Evolutionary conservation across 2,888 invertebrate species (phyloP).

Genomic region (Rapana venosa): DNA sequence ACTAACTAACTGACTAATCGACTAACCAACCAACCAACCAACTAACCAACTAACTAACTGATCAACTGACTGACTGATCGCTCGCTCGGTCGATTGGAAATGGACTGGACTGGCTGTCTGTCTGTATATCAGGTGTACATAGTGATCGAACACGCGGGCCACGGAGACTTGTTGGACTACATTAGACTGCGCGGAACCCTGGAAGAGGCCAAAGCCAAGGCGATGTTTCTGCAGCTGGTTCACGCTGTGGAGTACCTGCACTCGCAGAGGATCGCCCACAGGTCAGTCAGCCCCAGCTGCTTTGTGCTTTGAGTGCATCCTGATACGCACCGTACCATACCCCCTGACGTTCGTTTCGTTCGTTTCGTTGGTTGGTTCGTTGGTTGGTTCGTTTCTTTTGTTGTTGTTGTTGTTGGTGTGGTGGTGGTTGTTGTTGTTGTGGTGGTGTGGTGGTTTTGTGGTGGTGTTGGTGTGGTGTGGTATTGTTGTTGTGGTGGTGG

Average conservation of each 20-base stretch:
- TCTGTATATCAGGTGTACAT: constrained; percentile 73
- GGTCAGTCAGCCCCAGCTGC: constrained; percentile 55
- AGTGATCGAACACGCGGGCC: constrained; percentile 85
- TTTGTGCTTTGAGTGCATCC: not conserved
- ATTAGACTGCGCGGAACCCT: constrained; percentile 82
- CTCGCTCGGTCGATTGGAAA: too few species aligned
- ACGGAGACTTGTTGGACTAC: constrained; percentile 88
- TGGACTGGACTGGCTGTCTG: too few species aligned
- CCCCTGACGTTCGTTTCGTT: not conserved
- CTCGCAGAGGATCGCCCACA: constrained; percentile 71
- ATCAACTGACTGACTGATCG: too few species aligned
- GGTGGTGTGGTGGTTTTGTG: too few species aligned
- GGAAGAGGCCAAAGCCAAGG: constrained; percentile 78
- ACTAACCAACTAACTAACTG: too few species aligned
- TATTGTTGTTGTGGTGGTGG: too few species aligned
- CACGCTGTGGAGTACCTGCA: constrained; percentile 75
- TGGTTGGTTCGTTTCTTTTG: not conserved
- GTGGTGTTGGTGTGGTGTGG: too few species aligned
- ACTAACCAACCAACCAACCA: too few species aligned
- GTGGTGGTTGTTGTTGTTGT: too few species aligned
- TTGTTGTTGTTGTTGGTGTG: not conserved
- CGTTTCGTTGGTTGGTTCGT: not conserved
- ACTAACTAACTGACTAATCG: too few species aligned
- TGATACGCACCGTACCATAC: too few species aligned
- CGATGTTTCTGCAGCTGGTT: constrained; percentile 78